Percentiles rank a stretch among this genome's conserved stretches.
phyloP scores from a whole-genome alignment of 2,888 invertebrate genomes.

The Pocota personata region DNA sequence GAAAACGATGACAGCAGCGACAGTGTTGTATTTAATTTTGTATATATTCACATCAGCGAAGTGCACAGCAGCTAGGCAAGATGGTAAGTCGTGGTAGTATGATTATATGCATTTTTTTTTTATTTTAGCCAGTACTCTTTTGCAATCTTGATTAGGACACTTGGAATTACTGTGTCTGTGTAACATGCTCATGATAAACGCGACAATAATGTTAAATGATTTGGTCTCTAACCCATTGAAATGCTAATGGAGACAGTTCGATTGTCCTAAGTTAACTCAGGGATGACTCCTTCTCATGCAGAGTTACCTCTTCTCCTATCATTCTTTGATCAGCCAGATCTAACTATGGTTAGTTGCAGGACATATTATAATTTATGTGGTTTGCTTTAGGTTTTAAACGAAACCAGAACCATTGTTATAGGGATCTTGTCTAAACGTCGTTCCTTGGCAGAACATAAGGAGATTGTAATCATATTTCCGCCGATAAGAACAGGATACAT shows the following conservation, averaged over 20 bases:
- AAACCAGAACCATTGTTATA: too few species aligned
- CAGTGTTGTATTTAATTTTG: conserved; percentile 73
- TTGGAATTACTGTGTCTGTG: background rate
- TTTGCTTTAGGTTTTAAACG: too few species aligned
- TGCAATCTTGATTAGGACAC: conserved; percentile 28
- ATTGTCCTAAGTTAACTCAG: background rate
- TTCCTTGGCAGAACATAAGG: too few species aligned
- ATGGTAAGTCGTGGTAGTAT: conserved; percentile 55
- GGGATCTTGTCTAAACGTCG: too few species aligned
- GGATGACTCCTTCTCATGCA: background rate
- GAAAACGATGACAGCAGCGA: conserved; percentile 70
- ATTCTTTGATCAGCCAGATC: too few species aligned
- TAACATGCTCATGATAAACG: conserved; percentile 14
- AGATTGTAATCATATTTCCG: too few species aligned
- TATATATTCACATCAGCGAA: conserved; percentile 73
- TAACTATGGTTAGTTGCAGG: too few species aligned
- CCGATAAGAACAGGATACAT: too few species aligned
- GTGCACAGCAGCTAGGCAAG: conserved; percentile 72
- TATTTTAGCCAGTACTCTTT: background rate
- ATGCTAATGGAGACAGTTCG: background rate
- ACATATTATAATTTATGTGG: too few species aligned
- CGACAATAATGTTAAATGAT: conserved; percentile 4
- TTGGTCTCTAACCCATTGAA: background rate
- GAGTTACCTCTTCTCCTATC: too few species aligned
- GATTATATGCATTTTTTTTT: background rate